phyloP scores from a whole-genome alignment of 2,797 vertebrate species.

The Eulemur albifrons region DNA sequence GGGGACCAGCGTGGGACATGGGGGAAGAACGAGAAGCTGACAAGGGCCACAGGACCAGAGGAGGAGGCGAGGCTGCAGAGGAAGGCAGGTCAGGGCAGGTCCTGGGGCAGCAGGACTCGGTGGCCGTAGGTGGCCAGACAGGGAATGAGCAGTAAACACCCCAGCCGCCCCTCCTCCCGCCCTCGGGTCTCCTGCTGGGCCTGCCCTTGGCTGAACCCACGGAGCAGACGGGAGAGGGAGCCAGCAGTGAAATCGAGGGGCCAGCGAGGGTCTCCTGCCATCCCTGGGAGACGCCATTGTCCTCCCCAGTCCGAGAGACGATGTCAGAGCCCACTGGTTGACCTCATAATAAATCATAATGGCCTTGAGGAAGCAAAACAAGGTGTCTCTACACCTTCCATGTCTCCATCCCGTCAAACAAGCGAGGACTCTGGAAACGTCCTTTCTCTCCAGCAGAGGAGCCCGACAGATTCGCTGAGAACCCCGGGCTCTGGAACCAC shows the following conservation, averaged over 20 bases:
- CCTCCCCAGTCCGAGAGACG: rapidly evolving
- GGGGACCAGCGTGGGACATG: not conserved
- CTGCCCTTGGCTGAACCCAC: too few species aligned
- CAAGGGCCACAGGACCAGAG: not conserved
- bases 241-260: not conserved
- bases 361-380: too few species aligned
- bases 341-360: too few species aligned
- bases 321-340: not conserved
- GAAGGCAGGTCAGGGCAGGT: not conserved
- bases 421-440: rapidly evolving
- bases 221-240: not conserved
- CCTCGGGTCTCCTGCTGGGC: not conserved
- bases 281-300: not conserved
- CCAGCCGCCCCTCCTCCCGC: not conserved
- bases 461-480: not conserved
- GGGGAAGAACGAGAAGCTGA: not conserved
- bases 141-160: not conserved
- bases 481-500: not conserved
- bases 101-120: not conserved
- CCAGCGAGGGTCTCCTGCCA: not conserved
- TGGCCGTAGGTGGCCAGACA: not conserved
- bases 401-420: not conserved
- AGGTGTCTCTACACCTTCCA: not conserved
- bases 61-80: not conserved
- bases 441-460: not conserved